Percentiles rank a stretch among this genome's conserved stretches.
Evolutionary conservation across 2,888 invertebrate species (phyloP).

Genomic region (Drosophila flavopinicola): DNA sequence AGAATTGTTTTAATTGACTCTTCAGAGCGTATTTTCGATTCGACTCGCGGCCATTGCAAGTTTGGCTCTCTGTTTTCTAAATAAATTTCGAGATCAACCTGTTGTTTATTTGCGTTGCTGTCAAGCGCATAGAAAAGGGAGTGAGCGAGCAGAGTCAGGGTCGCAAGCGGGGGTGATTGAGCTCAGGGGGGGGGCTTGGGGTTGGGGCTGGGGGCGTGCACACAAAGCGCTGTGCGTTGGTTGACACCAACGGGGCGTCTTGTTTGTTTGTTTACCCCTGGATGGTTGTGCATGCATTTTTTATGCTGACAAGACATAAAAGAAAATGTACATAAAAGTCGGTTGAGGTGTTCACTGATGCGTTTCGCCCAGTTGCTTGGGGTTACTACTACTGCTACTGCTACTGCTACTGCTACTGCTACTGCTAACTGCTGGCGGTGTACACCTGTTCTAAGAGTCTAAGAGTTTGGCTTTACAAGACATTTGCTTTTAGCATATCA

Average conservation of each 20-base stretch:
- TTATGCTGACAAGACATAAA: constrained; percentile 75
- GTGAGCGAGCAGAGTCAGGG: neutral
- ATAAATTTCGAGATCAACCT: constrained; percentile 62
- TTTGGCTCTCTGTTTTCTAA: constrained; percentile 42
- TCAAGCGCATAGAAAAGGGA: constrained; percentile 42
- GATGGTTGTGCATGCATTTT: constrained; percentile 72
- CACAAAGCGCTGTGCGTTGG: constrained; percentile 40
- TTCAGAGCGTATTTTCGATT: constrained; percentile 17
- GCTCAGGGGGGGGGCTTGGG: neutral
- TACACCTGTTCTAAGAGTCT: constrained; percentile 35
- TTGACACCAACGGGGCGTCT: constrained; percentile 58
- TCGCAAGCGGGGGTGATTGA: neutral
- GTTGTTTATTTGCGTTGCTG: constrained; percentile 58
- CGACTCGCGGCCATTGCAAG: neutral
- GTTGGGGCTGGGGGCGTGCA: constrained; percentile 5
- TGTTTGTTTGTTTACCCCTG: constrained; percentile 65
- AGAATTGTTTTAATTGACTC: neutral
- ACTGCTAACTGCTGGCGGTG: constrained; percentile 1
- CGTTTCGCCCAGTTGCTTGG: constrained; percentile 61
- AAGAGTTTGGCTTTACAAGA: constrained; percentile 34
- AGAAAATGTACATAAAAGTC: constrained; percentile 73
- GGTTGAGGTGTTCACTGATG: constrained; percentile 73
- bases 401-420: too few relatives aligned
- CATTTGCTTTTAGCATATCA: constrained; percentile 64
- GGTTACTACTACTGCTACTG: constrained; percentile 13